Evolutionary conservation across 92 coral and sea anemone species (phyloP), one percentile per base, ranked within the genome.

Genomic region (Zoanthus gigantus): DNA sequence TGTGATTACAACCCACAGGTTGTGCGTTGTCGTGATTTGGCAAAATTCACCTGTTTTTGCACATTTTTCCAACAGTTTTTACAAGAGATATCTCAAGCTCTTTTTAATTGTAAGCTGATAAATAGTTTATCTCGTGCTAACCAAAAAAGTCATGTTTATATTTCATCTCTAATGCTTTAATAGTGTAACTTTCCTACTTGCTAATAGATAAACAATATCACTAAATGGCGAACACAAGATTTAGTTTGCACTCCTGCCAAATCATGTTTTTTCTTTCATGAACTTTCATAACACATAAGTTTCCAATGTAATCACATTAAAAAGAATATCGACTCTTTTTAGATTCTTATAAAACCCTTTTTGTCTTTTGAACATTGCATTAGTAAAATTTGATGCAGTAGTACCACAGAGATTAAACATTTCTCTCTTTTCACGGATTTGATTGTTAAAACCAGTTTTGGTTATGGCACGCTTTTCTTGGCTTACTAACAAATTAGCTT

Each of bases 121-220:
- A 81, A 17, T 31, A 46, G 28, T 65, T 81, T 81, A 81, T 81
- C 85, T 65, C 44, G 44, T 37, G 16, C 61, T 7, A 45, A 28
- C 74, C 37, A 68, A 81, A 79, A 44, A 13, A 13, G 85, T 81
- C 85, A 44, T 81, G 85, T 81, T 81, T 81, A 81, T 44, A 46
- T 18, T 65, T 81, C 48, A 65, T 44, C 71, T 68, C 14, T 77
- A 52, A 71, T 30, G 58, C 61, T 65, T 1, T 66, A 81, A 81
- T 81, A 73, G 45, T 11, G 12, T 42, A 81, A 46, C 63, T 53
- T 66, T 81, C 57, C 8, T 1, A 31, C 72, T 44, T 34, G 44
- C 67, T 58, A 79, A 79, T 66, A 9, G 63, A 63, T 65, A 65
- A 42, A 65, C 72, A 45, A 45, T 37, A 37, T 37, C 42, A 37